Base-by-base conservation (phyloP, 2,888 invertebrate species). In the Furcula furcula region DNA sequence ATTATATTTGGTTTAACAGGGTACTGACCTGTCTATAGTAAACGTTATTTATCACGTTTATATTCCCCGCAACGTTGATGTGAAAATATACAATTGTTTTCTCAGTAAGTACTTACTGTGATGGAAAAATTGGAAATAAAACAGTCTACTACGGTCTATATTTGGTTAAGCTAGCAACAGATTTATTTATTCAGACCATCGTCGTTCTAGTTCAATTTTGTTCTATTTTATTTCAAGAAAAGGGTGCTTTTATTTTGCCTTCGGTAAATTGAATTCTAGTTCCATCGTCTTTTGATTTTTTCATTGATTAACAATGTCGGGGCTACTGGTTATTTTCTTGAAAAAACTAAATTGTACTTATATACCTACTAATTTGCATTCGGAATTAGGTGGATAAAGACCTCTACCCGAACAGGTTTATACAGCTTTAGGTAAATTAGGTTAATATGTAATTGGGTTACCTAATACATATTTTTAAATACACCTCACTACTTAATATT, bases 31-130 rank as follows among this genome's bases (percentile, higher is more conserved):
- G n/a, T n/a, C n/a, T 33, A 46, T 43, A 40, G 31, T 38, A 40
- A 46, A 40, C 34, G 27, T 46, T 31, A 46, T 40, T 43, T 38
- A 32, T 19, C 29, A 40, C 28, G 21, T 30, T 41, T 15, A 7
- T 33, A 44, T 34, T 32, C 35, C 35, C 40, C 6, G 14, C 4
- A 26, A 33, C 15, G 12, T 12, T 32, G 3, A 13, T 32, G 26
- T n/a, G 23, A 6, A 38, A 43, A 37, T 4, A 34, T 4, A 26
- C 2, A n/a, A 22, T 7, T 13, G 20, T 16, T 22, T 31, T 27
- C 5, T 21, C 7, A 23, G 12, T 6, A 7, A 13, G n/a, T n/a
- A n/a, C n/a, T n/a, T n/a, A n/a, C n/a, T n/a, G n/a, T n/a, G 23
- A 18, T 10, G 9, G 29, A 23, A 32, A 28, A 21, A 12, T 27